A percentile compares a stretch with the other conserved stretches of the same genome.
phyloP scores from a whole-genome alignment of 2,888 invertebrate genomes.

The Ormyrus thymus region DNA sequence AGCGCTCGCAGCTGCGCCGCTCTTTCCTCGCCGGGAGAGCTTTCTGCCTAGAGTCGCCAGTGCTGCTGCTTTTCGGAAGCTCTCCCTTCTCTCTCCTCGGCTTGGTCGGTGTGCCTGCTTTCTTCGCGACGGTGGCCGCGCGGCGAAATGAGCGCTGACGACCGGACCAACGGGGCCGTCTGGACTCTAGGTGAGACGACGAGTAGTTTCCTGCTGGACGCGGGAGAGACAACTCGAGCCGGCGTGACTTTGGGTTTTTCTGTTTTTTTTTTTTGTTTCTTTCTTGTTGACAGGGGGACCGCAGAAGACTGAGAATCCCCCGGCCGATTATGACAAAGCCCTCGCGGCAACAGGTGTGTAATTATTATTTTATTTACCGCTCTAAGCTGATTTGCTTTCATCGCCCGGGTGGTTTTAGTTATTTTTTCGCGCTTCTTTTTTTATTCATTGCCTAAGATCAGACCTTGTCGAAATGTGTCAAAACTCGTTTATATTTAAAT shows the following conservation, averaged over 20 bases:
- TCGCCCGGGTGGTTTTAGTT: too few species aligned
- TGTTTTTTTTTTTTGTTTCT: not conserved
- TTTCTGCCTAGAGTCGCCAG: too few species aligned
- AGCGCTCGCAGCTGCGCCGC: too few species aligned
- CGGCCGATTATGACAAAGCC: conserved; percentile 82
- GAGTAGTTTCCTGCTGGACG: not conserved
- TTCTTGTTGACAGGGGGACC: conserved; percentile 13
- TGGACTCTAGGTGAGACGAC: conserved; percentile 39
- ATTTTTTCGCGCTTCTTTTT: too few species aligned
- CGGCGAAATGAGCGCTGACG: conserved; percentile 28
- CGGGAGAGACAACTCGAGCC: not conserved
- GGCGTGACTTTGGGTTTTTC: not conserved
- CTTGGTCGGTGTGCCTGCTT: not conserved
- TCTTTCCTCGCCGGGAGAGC: too few species aligned
- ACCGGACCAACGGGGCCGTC: not conserved
- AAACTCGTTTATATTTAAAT: too few species aligned
- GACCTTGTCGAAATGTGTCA: too few species aligned
- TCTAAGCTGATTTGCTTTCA: too few species aligned
- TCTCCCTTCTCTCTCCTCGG: too few species aligned
- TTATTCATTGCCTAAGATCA: too few species aligned
- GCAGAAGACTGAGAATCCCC: conserved; percentile 1
- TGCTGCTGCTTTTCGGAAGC: too few species aligned
- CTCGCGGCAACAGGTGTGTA: conserved; percentile 79
- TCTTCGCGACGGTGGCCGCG: not conserved
- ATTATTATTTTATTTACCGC: not conserved